Evolutionary conservation across 2,888 invertebrate species (phyloP).

Genomic region (Brenthis daphne): DNA sequence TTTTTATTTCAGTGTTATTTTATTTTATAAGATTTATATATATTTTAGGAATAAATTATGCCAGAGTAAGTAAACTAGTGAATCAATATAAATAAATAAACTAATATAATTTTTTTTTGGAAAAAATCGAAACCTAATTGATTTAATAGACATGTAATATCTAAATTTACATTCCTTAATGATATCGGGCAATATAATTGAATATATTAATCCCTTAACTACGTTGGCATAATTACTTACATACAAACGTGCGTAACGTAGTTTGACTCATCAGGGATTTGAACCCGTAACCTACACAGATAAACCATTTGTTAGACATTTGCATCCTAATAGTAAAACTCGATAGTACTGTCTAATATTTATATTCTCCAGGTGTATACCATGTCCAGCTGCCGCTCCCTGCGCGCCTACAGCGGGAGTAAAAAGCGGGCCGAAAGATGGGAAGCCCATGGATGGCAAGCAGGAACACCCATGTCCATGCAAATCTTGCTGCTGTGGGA

Average conservation of each 20-base stretch:
- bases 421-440: conserved; percentile 60
- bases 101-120: too few species aligned
- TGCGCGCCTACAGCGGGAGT: conserved; percentile 66
- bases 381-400: conserved; percentile 64
- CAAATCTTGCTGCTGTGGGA: conserved; percentile 68
- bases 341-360: neutral
- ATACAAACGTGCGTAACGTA: too few species aligned
- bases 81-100: neutral
- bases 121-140: too few species aligned
- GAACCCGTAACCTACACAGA: too few species aligned
- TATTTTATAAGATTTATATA: conserved; percentile 44
- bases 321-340: neutral
- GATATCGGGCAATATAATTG: too few species aligned
- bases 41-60: conserved; percentile 60
- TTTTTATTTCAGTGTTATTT: conserved; percentile 53
- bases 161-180: too few species aligned
- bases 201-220: too few species aligned
- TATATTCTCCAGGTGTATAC: conserved; percentile 54
- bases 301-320: neutral
- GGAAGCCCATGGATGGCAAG: conserved; percentile 56
- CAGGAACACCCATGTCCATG: conserved; percentile 65
- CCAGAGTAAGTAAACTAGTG: conserved; percentile 68
- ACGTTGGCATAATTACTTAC: too few species aligned
- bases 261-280: too few species aligned
- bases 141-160: too few species aligned